Percentiles rank a stretch among this genome's conserved stretches.
phyloP scores from a whole-genome alignment of 2,888 invertebrate species.

The Oasisia sp. region DNA sequence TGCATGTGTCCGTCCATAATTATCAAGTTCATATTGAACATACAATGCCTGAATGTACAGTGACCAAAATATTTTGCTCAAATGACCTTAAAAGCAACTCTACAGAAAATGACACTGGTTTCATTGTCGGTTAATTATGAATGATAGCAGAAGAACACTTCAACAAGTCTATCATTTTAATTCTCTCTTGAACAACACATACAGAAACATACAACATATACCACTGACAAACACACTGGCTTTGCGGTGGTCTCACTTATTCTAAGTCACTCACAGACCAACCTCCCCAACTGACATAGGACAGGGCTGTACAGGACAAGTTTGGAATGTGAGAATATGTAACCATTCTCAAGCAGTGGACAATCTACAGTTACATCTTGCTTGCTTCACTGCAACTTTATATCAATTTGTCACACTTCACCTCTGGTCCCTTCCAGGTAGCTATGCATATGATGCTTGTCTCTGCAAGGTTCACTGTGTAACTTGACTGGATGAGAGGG shows the following conservation, averaged over 20 bases:
- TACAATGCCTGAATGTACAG: neutral
- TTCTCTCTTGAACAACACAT: slow-evolving; percentile 8
- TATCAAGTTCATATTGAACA: neutral
- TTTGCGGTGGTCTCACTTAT: neutral
- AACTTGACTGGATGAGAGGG: neutral
- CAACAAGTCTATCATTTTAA: slow-evolving; percentile 13
- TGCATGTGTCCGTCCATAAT: neutral
- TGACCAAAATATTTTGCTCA: too few species aligned
- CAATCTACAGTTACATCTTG: neutral
- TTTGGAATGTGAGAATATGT: neutral
- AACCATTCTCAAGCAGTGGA: neutral
- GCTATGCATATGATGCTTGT: neutral
- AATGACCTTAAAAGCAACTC: too few species aligned
- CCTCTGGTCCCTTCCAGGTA: neutral
- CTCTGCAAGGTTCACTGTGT: neutral
- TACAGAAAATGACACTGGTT: neutral
- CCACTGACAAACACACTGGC: neutral
- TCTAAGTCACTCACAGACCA: slow-evolving; percentile 4
- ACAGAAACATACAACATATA: slow-evolving; percentile 3
- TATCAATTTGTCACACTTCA: neutral
- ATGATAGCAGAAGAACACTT: neutral
- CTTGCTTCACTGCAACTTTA: too few species aligned
- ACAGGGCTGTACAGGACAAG: neutral
- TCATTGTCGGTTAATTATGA: neutral
- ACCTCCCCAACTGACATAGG: neutral